phyloP scores from a whole-genome alignment of 2,888 invertebrate genomes.

The Drosophila meridiana region DNA sequence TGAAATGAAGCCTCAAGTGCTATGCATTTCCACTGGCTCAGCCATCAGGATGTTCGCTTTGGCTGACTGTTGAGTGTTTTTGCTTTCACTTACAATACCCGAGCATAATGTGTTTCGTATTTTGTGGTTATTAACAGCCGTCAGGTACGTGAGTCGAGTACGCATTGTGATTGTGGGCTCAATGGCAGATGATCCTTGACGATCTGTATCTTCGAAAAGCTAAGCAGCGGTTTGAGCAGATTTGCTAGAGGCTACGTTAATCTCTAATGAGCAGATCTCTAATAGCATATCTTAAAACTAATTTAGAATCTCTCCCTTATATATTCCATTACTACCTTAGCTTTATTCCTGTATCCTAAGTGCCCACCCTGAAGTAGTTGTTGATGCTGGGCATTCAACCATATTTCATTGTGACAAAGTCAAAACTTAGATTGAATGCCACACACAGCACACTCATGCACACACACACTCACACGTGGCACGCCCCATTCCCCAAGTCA shows the following conservation, averaged over 20 bases:
- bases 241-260: neutral
- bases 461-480: constrained; percentile 11
- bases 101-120: constrained; percentile 72
- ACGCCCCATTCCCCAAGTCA: neutral
- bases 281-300: too few relatives aligned
- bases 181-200: neutral
- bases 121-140: constrained; percentile 70
- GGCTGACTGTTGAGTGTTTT: constrained; percentile 40
- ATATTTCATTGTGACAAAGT: constrained; percentile 33
- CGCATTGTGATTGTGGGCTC: neutral
- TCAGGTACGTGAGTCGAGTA: constrained; percentile 43
- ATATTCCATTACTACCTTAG: neutral
- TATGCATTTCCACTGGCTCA: constrained; percentile 20
- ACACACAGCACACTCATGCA: constrained; percentile 25
- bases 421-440: constrained; percentile 43
- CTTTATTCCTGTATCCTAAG: neutral
- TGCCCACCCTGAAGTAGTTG: constrained; percentile 28
- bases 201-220: neutral
- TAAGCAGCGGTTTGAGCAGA: neutral
- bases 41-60: constrained; percentile 53
- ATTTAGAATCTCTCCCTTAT: neutral
- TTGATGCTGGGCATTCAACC: constrained; percentile 13
- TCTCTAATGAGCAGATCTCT: neutral
- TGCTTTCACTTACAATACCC: constrained; percentile 32
- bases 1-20: constrained; percentile 67